Evolutionary conservation across 2,113 vertebrate species (phyloP).

Genomic region (Etheostoma cragini): DNA sequence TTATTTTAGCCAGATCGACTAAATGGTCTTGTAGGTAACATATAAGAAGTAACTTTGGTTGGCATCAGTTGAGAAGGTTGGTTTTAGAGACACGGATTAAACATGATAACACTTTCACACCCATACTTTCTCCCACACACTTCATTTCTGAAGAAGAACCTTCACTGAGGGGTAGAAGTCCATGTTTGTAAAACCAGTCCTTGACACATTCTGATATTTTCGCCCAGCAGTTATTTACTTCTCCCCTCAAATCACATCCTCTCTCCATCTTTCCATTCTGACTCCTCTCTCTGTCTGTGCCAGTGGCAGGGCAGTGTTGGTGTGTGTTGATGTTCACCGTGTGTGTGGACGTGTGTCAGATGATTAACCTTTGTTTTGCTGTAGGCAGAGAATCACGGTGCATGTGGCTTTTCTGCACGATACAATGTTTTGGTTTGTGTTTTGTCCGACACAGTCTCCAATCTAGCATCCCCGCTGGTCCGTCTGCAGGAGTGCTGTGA

Average conservation of each 20-base stretch:
- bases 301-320: slow-evolving; percentile 75
- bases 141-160: neutral
- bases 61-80: neutral
- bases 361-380: slow-evolving; percentile 79
- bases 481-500: slow-evolving; percentile 68
- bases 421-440: slow-evolving; percentile 64
- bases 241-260: slow-evolving; percentile 63
- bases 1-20: neutral
- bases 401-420: slow-evolving; percentile 80
- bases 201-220: slow-evolving; percentile 28
- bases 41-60: neutral
- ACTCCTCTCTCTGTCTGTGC: slow-evolving; percentile 51
- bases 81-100: neutral
- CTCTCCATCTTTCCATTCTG: slow-evolving; percentile 54
- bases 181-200: slow-evolving; percentile 24
- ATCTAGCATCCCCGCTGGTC: slow-evolving; percentile 76
- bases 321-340: slow-evolving; percentile 57
- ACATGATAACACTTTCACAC: neutral
- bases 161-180: neutral
- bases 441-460: slow-evolving; percentile 73
- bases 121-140: neutral
- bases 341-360: slow-evolving; percentile 43
- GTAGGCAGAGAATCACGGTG: slow-evolving; percentile 76
- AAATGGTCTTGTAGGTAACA: neutral
- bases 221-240: slow-evolving; percentile 43